phyloP scores from a whole-genome alignment of 2,113 vertebrate species.

The Brachypodius melanocephalos region DNA sequence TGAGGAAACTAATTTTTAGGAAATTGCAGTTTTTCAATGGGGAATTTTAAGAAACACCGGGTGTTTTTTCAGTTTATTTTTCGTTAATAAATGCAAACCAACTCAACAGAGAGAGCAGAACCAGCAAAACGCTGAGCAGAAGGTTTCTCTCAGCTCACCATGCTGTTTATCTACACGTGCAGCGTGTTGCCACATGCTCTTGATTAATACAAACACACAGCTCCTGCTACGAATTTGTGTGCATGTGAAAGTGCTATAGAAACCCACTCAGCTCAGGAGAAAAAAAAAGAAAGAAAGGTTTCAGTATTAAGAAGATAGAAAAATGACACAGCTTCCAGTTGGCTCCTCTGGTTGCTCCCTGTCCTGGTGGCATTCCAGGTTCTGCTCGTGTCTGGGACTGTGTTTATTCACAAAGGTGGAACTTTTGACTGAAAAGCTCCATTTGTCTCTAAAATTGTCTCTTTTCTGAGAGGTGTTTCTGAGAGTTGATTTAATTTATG shows the following conservation, averaged over 20 bases:
- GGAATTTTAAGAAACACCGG: neutral
- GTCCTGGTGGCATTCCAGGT: neutral
- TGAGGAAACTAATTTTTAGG: neutral
- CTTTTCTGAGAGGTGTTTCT: neutral
- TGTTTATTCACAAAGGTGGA: neutral
- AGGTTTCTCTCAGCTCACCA: conserved; percentile 24
- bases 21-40: neutral
- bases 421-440: neutral
- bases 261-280: neutral
- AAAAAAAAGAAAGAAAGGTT: neutral
- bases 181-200: conserved; percentile 26
- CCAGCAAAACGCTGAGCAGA: neutral
- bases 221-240: conserved; percentile 2
- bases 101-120: neutral
- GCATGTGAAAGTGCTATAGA: neutral
- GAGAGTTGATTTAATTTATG: neutral
- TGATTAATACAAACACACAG: conserved; percentile 38
- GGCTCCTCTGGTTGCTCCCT: neutral
- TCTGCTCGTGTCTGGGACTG: neutral
- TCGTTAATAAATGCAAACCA: neutral
- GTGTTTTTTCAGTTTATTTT: neutral
- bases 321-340: neutral
- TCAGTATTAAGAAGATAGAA: neutral
- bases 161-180: conserved; percentile 24
- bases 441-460: neutral